Evolutionary conservation across 2,888 invertebrate genomes (phyloP), one percentile per base, ranked within the genome.

Genomic region (Heliconius sara): DNA sequence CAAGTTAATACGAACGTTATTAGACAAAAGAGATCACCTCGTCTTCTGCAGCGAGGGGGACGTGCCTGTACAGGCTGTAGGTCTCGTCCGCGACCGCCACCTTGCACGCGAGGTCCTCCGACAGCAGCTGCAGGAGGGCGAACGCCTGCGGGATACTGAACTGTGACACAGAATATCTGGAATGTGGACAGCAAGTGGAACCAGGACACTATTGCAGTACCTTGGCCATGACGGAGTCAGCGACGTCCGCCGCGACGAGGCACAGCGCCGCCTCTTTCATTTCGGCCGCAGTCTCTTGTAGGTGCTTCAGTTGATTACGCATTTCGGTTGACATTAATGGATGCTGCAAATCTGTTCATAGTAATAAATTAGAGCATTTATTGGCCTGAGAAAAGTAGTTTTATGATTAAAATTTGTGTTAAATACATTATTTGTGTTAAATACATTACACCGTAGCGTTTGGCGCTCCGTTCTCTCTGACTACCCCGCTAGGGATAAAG

Each of bases 151-250:
- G 52, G 19, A 52, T 6, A 52, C 19, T 52, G 19, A 2, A 22
- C 52, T 52, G 52, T 47, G 47, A 47, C 16, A 47, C 16, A 47
- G 34, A 34, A 47, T 47, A 47, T 47, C 47, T 16, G 16, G 9
- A 10, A 39, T 10, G 9, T 39, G 39, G 39, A 39, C 39, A 39
- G 9, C 39, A 39, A 39, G 39, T 47, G 5, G 16, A 12, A 47
- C 16, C 47, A 16, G 47, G 47, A 47, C 16, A 16, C 39, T 39
- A 39, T 47, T 5, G 47, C 16, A 47, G 47, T 47, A 93, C 95
- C 91, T 95, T 95, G 0, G 95, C 90, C 86, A 92, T 85, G 6
- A 92, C 87, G 0, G 94, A 94, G 1, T 93, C 95, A 3, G 93
- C 88, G n/a, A 93, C n/a, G 47, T 92, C 91, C 0, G 88, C 88